Base-by-base conservation (phyloP, 2,888 invertebrate species). In the Ormia ochracea region DNA sequence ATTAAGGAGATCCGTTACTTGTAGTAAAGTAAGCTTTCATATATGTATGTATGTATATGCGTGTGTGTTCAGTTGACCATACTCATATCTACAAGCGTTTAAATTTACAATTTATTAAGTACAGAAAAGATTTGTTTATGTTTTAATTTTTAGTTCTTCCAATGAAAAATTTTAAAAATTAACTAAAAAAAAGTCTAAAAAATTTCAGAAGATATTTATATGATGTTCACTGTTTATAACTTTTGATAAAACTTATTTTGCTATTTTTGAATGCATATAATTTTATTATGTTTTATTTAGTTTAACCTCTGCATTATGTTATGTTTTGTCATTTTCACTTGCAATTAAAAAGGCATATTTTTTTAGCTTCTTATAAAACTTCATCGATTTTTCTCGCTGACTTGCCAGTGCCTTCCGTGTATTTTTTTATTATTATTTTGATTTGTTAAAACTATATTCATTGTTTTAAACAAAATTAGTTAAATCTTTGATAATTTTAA, bases 381-480 rank as follows among this genome's bases (percentile, higher is more conserved):
- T 80, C 82, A 81, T 82, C 81, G 81, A 81, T 82, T 82, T 82
- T 81, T 81, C 81, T 78, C 79, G 61, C 70, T 70, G 45, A 31
- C 17, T 50, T 78, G 69, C 36, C 50, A 68, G 52, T 66, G 69
- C 50, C 12, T 17, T 33, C 50, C 7, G 9, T 14, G 28, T 28
- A 2, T 23, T 21, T 38, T 58, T 59, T 58, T 19, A 1, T 33
- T 12, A 28, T 70, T 58, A 5, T 17, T 4, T 54, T 28, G n/a
- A n/a, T 48, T 28, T n/a, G n/a, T 59, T 48, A 14, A 33, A 59
- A 59, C 17, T 12, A 33, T 1, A 36, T 23, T 12, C 21, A 3
- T n/a, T 56, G 21, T 14, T 56, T 14, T 3, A 2, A 21, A 56
- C 36, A 56, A 26, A 48, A n/a, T 52, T 50, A 23, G 26, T 36